A percentile compares a stretch with the other conserved stretches of the same genome.
These are phyloP conservation scores for Fregetta grallaria DNA, from an alignment of 2,113 vertebrate species.

Conservation along the genomic window DNA sequence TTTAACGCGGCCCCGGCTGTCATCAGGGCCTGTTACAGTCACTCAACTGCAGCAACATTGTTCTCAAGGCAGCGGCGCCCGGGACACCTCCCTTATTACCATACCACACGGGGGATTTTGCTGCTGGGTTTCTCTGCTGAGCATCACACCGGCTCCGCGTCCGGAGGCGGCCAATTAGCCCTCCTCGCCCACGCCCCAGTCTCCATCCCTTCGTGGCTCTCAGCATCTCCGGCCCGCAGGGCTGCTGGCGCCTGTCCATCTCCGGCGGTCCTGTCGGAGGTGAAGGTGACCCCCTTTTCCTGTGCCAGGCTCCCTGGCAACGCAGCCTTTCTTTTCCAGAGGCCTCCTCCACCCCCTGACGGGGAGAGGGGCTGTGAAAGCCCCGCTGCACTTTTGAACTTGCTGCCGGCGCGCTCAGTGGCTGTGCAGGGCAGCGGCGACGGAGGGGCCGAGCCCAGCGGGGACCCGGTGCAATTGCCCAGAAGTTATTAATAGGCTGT, in stretches of 20 bases:
- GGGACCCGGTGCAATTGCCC: conserved; percentile 65
- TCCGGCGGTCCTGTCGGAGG: not conserved
- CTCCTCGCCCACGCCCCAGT: not conserved
- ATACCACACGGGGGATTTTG: not conserved
- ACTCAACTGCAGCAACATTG: conserved; percentile 64
- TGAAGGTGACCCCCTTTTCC: conserved; percentile 56
- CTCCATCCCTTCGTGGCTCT: not conserved
- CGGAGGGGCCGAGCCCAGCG: conserved; percentile 47
- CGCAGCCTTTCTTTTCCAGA: conserved; percentile 32
- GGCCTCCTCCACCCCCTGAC: conserved; percentile 54
- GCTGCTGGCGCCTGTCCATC: conserved; percentile 19
- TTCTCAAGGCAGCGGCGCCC: conserved; percentile 13
- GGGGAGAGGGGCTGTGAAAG: conserved; percentile 42
- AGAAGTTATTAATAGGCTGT: conserved; percentile 70
- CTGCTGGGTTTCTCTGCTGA: not conserved
- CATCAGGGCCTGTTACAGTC: conserved; percentile 54
- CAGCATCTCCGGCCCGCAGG: not conserved
- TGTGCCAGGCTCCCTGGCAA: conserved; percentile 63
- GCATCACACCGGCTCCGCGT: not conserved
- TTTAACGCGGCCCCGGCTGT: conserved; percentile 43
- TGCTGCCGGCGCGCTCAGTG: conserved; percentile 49
- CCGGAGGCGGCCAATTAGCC: not conserved
- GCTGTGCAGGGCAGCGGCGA: conserved; percentile 3
- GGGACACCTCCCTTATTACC: conserved; percentile 52
- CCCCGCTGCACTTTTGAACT: conserved; percentile 68